phyloP scores from a whole-genome alignment of 2,888 invertebrate species.

The Elegia similella region DNA sequence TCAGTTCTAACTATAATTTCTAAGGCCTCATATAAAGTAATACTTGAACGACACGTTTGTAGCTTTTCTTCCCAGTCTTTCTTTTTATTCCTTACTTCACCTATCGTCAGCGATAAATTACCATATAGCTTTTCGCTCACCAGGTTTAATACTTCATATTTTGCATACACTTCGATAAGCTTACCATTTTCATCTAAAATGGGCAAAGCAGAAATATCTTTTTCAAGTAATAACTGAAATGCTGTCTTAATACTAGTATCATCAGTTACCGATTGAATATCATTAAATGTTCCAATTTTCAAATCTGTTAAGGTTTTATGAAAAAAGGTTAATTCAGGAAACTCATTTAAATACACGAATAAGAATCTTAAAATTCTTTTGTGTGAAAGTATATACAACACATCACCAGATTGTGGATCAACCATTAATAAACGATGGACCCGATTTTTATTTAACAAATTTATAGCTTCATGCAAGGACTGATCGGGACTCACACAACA shows the following conservation, averaged over 20 bases:
- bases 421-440: slow-evolving; percentile 71
- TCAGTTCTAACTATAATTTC: slow-evolving; percentile 95
- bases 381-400: slow-evolving; percentile 71
- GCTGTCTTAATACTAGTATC: slow-evolving; percentile 66
- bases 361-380: slow-evolving; percentile 74
- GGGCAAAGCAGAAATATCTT: slow-evolving; percentile 74
- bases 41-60: slow-evolving; percentile 92
- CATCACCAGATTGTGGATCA: slow-evolving; percentile 67
- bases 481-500: slow-evolving; percentile 69
- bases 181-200: slow-evolving; percentile 66
- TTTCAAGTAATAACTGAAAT: slow-evolving; percentile 68
- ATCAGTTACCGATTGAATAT: slow-evolving; percentile 66
- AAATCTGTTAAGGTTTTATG: slow-evolving; percentile 68
- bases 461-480: slow-evolving; percentile 74
- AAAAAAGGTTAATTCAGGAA: slow-evolving; percentile 74
- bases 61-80: slow-evolving; percentile 96
- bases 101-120: slow-evolving; percentile 92
- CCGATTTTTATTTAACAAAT: slow-evolving; percentile 66
- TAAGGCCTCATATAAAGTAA: slow-evolving; percentile 92
- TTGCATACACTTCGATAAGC: slow-evolving; percentile 72
- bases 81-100: slow-evolving; percentile 92
- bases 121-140: slow-evolving; percentile 96
- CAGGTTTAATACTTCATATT: slow-evolving; percentile 85
- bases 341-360: slow-evolving; percentile 75
- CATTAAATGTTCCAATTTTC: slow-evolving; percentile 72